Evolutionary conservation across 2,113 vertebrate species (phyloP).

Genomic region (Orycteropus afer): DNA sequence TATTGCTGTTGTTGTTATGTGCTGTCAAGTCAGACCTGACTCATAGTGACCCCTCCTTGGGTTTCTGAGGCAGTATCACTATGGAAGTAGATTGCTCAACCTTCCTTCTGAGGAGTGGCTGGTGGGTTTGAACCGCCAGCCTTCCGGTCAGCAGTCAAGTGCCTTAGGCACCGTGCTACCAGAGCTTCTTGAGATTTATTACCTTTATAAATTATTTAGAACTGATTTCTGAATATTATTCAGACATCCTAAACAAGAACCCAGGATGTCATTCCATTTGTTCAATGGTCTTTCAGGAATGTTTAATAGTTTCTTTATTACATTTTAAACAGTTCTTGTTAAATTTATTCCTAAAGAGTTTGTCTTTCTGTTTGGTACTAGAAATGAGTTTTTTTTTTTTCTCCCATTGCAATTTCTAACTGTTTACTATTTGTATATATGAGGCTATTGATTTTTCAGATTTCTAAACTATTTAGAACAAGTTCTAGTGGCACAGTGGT

Average conservation of each 20-base stretch:
- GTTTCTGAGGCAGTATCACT: too few relatives aligned
- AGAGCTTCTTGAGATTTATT: too few relatives aligned
- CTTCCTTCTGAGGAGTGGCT: too few relatives aligned
- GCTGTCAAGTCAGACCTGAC: too few relatives aligned
- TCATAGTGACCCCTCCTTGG: too few relatives aligned
- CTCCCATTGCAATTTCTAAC: not conserved
- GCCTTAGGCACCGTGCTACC: too few relatives aligned
- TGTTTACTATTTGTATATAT: not conserved
- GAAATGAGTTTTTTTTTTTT: not conserved
- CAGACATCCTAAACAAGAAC: not conserved
- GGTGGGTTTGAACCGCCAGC: too few relatives aligned
- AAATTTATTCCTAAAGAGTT: conserved; percentile 19
- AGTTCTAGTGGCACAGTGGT: too few relatives aligned
- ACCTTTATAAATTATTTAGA: not conserved
- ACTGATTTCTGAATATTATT: not conserved
- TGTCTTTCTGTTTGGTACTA: not conserved
- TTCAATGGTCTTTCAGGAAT: not conserved
- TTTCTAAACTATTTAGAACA: not conserved
- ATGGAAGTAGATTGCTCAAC: too few relatives aligned
- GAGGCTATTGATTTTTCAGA: not conserved
- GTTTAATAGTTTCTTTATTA: conserved; percentile 1
- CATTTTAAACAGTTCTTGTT: not conserved
- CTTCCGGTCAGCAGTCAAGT: too few relatives aligned
- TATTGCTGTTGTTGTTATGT: too few relatives aligned
- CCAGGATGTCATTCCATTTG: not conserved